phyloP scores from a whole-genome alignment of 64 coral and sea anemone species.

The Pachyseris speciosa region DNA sequence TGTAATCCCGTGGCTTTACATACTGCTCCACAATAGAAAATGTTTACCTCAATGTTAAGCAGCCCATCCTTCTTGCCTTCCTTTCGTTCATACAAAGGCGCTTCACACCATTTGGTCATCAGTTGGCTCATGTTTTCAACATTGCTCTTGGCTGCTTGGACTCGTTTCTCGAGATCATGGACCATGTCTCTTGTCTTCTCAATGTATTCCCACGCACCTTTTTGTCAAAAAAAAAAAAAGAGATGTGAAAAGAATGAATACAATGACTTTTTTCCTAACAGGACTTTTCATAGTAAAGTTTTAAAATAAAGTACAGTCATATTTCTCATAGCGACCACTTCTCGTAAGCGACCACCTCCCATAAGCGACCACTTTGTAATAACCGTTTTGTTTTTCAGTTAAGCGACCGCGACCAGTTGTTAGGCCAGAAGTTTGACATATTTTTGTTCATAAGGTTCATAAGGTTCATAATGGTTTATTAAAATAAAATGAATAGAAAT shows the following conservation, averaged over 20 bases:
- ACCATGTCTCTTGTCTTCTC: conserved; percentile 95
- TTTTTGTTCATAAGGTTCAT: too few species aligned
- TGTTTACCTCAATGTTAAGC: conserved; percentile 84
- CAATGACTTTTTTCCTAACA: background rate
- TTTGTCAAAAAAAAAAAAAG: background rate
- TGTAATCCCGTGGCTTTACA: background rate
- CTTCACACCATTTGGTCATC: conserved; percentile 94
- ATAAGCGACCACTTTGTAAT: too few species aligned
- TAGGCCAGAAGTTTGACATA: too few species aligned
- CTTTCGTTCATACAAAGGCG: conserved; percentile 95
- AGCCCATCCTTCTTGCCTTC: conserved; percentile 96
- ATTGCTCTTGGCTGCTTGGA: conserved; percentile 95
- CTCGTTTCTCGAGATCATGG: conserved; percentile 90
- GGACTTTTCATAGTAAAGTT: background rate
- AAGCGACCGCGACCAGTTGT: too few species aligned
- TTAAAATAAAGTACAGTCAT: too few species aligned
- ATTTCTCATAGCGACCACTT: too few species aligned
- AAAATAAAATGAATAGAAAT: too few species aligned
- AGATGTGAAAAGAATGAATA: too few species aligned
- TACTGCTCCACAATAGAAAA: background rate
- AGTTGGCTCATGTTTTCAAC: conserved; percentile 90
- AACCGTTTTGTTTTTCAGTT: too few species aligned
- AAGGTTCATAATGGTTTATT: too few species aligned
- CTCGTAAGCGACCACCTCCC: too few species aligned
- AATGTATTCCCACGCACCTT: conserved; percentile 98